Base-by-base conservation (phyloP, 2,888 invertebrate species). In the Synanthedon formicaeformis region DNA sequence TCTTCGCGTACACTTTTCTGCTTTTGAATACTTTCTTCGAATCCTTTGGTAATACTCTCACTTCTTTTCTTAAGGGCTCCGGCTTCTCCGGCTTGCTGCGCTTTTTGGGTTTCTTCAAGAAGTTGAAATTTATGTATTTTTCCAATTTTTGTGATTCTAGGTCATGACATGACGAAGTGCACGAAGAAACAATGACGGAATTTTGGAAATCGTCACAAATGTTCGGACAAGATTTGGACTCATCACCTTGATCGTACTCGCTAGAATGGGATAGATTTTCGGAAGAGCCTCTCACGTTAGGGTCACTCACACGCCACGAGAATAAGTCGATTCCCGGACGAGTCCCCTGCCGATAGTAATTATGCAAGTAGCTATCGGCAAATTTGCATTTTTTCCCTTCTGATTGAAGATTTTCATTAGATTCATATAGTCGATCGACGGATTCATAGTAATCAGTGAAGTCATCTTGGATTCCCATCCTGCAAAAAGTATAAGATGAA, bases 1-100 rank as follows among this genome's bases (percentile, higher is more conserved):
- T 73, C 0, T 53, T 27, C 2, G 78, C 75, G 49, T 82, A 80
- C 12, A 74, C 52, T 57, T 70, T 75, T 55, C 84, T 67, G 51
- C 60, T 73, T 51, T 65, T 82, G 18, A 65, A 73, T 2, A 84
- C 84, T 67, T 77, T 79, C 0, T 81, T 53, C 1, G 85, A 84
- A 63, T 85, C 84, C 63, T 84, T 84, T 0, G 83, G 81, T 2
- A 62, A 48, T 0, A 71, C 16, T 50, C 81, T 67, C 52, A 49
- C 57, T 12, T 54, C 55, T 6, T 27, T 13, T 16, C 18, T 49
- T n/a, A n/a, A n/a, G n/a, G n/a, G n/a, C n/a, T n/a, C n/a, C n/a
- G n/a, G n/a, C n/a, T n/a, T n/a, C n/a, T n/a, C n/a, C n/a, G n/a
- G n/a, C 45, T 59, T 57, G 55, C 50, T 16, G 50, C 53, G 1